Percentiles rank a stretch among this genome's conserved stretches.
These are phyloP conservation scores for Pseudopleuronectes americanus DNA, from an alignment of 2,797 vertebrate species.

Conservation along the genomic window DNA sequence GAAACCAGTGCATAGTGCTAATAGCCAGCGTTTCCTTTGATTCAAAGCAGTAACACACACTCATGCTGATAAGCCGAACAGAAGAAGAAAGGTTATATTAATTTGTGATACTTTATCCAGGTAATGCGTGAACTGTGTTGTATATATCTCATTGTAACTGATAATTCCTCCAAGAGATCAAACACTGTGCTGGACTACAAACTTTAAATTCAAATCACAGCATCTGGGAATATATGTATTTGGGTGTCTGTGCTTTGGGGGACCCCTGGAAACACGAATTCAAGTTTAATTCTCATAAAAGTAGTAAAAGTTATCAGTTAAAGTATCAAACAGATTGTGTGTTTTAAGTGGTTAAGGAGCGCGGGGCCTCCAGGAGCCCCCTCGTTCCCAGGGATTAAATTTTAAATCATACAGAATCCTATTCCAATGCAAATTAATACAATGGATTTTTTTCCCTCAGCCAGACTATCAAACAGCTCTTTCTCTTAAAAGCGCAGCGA, in stretches of 20 bases:
- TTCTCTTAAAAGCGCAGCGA: slow-evolving; percentile 26
- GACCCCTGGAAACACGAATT: background rate
- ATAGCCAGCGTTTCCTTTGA: no score
- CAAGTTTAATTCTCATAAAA: background rate
- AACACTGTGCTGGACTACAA: no score
- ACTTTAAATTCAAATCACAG: no score
- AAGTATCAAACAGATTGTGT: background rate
- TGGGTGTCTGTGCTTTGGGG: background rate
- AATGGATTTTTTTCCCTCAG: background rate
- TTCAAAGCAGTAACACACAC: no score
- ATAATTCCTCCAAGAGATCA: no score
- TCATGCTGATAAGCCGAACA: no score
- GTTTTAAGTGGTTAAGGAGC: background rate
- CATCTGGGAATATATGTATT: no score
- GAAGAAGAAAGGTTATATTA: no score
- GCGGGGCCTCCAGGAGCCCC: background rate
- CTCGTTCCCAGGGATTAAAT: background rate
- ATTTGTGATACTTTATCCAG: no score
- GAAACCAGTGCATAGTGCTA: no score
- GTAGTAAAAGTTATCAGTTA: background rate
- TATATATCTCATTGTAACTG: no score
- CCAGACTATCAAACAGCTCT: slow-evolving; percentile 3
- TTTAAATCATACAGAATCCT: slow-evolving; percentile 9
- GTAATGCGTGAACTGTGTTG: no score
- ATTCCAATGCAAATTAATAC: slow-evolving; percentile 27